Conservation (phyloP, 2,113 vertebrate species). For the Gambusia holbrooki region DNA sequence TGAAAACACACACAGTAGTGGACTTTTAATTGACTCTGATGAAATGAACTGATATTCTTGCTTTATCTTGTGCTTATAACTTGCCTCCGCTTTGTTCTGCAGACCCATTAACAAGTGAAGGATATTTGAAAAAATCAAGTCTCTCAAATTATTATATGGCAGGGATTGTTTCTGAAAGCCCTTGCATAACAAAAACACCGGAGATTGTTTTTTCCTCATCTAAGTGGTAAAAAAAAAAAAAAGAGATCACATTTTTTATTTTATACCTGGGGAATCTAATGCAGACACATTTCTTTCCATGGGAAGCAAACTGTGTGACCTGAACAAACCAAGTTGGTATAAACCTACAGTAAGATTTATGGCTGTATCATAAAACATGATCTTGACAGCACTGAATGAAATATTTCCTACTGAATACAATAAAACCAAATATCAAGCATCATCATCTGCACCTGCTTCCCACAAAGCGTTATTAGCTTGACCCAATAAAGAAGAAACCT, state of each 20-base stretch:
- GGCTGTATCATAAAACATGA: neutral
- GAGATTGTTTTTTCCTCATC: neutral
- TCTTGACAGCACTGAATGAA: no score
- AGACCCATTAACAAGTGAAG: neutral
- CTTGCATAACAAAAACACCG: neutral
- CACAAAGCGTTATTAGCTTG: no score
- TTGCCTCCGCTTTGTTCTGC: neutral
- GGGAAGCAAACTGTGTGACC: neutral
- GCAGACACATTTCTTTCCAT: neutral
- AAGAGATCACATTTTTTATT: neutral
- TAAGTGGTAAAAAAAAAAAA: neutral
- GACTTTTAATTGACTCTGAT: neutral
- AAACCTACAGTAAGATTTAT: neutral
- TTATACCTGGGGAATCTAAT: neutral
- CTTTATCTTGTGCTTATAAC: neutral
- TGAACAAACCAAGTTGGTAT: neutral
- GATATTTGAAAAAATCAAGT: no score
- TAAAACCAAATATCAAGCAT: no score
- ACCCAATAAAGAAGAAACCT: neutral
- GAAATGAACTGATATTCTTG: neutral
- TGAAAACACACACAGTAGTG: neutral
- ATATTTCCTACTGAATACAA: no score
- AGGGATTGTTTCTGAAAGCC: neutral
- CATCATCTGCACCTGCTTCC: no score
- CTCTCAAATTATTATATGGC: neutral